phyloP scores from a whole-genome alignment of 2,113 vertebrate species.

The Cricetomys ansorgei region DNA sequence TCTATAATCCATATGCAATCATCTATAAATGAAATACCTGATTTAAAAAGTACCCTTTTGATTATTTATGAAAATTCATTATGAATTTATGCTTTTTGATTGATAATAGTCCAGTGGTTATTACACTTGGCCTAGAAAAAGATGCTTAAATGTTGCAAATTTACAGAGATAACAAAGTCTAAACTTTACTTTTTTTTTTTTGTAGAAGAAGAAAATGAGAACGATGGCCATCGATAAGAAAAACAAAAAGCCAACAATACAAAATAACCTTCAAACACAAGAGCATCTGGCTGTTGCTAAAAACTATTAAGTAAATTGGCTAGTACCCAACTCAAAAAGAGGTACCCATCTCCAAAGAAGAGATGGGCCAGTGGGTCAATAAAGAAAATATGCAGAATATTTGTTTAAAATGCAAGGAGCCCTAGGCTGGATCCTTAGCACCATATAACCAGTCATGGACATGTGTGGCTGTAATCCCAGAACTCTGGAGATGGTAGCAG shows the following conservation, averaged over 20 bases:
- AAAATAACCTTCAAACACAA: neutral
- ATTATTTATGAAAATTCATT: neutral
- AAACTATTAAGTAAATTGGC: neutral
- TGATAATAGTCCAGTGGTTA: neutral
- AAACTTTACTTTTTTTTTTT: neutral
- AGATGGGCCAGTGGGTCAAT: neutral
- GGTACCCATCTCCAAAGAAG: neutral
- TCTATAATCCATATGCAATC: too few species aligned
- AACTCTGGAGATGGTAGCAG: neutral
- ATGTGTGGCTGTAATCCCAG: neutral
- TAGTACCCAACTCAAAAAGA: neutral
- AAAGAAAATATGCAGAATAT: neutral
- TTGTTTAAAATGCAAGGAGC: too few species aligned
- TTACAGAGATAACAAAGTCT: neutral
- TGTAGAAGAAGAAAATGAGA: conserved; percentile 22
- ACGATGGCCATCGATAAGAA: neutral
- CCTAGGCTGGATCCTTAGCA: neutral
- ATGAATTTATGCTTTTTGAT: conserved; percentile 9
- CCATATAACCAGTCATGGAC: too few species aligned
- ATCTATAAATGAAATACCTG: neutral
- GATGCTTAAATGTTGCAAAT: neutral
- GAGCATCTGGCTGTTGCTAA: neutral
- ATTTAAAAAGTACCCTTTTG: neutral
- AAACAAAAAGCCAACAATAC: neutral
- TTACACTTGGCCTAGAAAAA: conserved; percentile 27